Evolutionary conservation across 2,797 vertebrate genomes (phyloP), one percentile per base, ranked within the genome.

Genomic region (Sebastes flavidus): DNA sequence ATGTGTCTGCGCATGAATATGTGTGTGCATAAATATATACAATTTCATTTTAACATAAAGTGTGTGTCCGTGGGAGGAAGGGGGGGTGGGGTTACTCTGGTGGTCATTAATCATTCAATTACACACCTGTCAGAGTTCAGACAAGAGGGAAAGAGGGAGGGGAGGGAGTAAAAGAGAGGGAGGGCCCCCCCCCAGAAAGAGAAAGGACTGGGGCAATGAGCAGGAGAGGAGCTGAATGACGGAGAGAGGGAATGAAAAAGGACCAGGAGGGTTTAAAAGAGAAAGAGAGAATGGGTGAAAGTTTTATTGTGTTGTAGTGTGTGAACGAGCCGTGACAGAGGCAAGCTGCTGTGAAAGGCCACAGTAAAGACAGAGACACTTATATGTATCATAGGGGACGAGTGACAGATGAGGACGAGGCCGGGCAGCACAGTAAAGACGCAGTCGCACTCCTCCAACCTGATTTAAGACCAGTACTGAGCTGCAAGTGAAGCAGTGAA

Each of bases 51-150:
- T 87, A 89, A 85, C 80, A 80, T 82, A 72, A 82, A 72, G 32
- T 73, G 76, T 87, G 75, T 81, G 80, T 73, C 24, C 76, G 66
- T 74, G 60, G 55, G 80, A 24, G 18, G 8, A 38, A 25, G 10
- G 72, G 46, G 60, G 59, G 60, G 72, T 6, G 85, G 89, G 78
- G 77, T 80, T 46, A 68, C 82, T 86, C 56, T 72, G 4, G 72
- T 61, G 91, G 90, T 94, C 94, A 94, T 96, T 94, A 96, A 96
- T 96, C 95, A 96, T 96, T 93, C 93, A 95, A 96, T 96, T 96
- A 96, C 94, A 96, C 94, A 96, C 95, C 95, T 96, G 95, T 95
- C 95, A 95, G 94, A 94, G 92, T 94, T 91, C 90, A 95, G 93
- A 95, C 93, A 95, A 94, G 93, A 78, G 80, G 86, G 89, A 77